Base-by-base conservation (phyloP, 2,888 invertebrate genomes). In the Leptothorax acervorum region DNA sequence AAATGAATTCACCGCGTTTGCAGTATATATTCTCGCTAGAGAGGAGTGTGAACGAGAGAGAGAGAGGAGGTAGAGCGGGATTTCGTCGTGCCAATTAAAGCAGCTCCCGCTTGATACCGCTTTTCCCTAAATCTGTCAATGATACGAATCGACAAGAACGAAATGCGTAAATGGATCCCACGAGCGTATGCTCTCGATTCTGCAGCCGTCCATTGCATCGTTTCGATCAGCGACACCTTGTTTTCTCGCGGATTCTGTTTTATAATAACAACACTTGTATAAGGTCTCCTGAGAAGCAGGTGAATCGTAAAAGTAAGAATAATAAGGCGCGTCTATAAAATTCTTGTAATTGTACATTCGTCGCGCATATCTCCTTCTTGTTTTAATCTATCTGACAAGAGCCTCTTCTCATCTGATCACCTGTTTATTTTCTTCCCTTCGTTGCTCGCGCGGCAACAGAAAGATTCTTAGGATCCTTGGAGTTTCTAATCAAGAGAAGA, bases 81-180 rank as follows among this genome's bases (percentile, higher is more conserved):
- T 83, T 85, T 89, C 71, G 23, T 84, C 63, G 83, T 63, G 88
- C 90, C 90, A 90, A 90, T 90, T 90, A 90, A 90, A 87, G 55
- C 81, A 28, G 84, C 71, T 45, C 83, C 83, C 57, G 81, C 81
- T 73, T 15, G 85, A 70, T 70, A 85, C 76, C 83, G 63, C 85
- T 88, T 82, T 90, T 89, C 84, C 87, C 81, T 90, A 90, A 90
- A 91, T 90, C 90, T 90, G 91, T 89, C 91, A 87, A 84, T 86
- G 90, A 90, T 90, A 90, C 84, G 75, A 70, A 90, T 90, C 90
- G 85, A 90, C 88, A 90, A 75, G 88, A 65, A 57, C 87, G 75
- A 78, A 66, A 78, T 48, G 48, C 68, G 42, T 35, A 68, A 78
- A 78, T 28, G 76, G n/a, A 76, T 78, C 39, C 35, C 6, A 11